Conservation (phyloP, 2,888 invertebrate genomes). For the Ormyrus rosae region DNA sequence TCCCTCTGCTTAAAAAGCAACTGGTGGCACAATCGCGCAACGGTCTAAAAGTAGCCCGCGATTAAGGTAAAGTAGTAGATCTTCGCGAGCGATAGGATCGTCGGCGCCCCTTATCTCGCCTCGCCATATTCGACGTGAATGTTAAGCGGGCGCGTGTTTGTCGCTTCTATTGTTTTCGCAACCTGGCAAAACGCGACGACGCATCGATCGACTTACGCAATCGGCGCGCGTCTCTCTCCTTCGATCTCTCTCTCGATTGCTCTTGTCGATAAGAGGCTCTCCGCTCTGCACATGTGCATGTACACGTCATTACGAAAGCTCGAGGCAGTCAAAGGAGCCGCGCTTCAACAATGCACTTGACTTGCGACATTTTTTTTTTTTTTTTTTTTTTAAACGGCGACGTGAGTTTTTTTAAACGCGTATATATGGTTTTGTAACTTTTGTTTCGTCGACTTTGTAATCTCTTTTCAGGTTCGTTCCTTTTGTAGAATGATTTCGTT, state of each 20-base stretch:
- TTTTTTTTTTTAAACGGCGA: too few species aligned
- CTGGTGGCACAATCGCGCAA: neutral
- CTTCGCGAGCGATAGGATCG: neutral
- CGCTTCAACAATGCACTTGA: neutral
- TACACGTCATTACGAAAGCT: conserved; percentile 17
- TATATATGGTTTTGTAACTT: too few species aligned
- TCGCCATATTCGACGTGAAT: conserved; percentile 20
- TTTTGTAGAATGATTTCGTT: too few species aligned
- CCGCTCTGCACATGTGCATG: neutral
- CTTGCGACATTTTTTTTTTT: conserved; percentile 14
- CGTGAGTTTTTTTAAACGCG: too few species aligned
- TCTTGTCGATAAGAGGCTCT: conserved; percentile 35
- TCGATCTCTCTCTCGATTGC: neutral
- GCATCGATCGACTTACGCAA: conserved; percentile 29
- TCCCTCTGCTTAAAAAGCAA: too few species aligned
- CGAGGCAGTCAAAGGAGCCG: neutral
- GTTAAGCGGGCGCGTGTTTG: neutral
- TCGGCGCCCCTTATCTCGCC: neutral
- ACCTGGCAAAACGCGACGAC: neutral
- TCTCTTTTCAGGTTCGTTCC: too few species aligned
- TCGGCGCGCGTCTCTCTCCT: too few species aligned
- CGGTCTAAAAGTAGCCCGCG: conserved; percentile 5
- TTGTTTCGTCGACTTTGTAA: too few species aligned
- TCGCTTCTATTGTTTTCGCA: conserved; percentile 18
- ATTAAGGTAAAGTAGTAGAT: too few species aligned